phyloP scores from a whole-genome alignment of 35 echinoderm and acorn worm genomes.

The Holothuria glaberrima region DNA sequence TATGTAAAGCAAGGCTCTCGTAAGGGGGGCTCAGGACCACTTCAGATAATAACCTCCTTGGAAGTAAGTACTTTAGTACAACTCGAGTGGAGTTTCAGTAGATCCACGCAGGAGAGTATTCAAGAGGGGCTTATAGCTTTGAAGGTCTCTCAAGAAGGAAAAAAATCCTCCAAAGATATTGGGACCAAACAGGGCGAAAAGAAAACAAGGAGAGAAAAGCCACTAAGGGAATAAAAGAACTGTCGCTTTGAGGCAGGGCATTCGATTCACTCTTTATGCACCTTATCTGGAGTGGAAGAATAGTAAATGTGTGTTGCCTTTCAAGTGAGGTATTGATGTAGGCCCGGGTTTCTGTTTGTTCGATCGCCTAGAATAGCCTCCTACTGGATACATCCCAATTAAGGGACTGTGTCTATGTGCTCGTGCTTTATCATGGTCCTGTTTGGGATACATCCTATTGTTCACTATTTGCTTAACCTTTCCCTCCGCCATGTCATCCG shows the following conservation, averaged over 20 bases:
- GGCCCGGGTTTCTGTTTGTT: neutral
- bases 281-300: constrained; percentile 19
- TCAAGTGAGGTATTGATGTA: constrained; percentile 35
- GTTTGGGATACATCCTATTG: neutral
- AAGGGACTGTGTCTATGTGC: neutral
- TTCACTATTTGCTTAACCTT: constrained; percentile 20
- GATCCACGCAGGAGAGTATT: neutral
- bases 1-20: constrained; percentile 17
- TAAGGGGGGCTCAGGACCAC: neutral
- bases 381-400: constrained; percentile 32
- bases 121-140: constrained; percentile 30
- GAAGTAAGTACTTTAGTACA: neutral
- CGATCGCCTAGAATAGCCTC: neutral
- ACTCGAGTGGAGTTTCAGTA: too few relatives aligned
- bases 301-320: neutral
- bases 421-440: neutral
- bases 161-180: neutral
- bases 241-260: constrained; percentile 11
- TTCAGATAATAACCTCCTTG: constrained; percentile 8
- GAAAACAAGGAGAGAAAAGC: constrained; percentile 2
- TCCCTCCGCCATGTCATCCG: too few relatives aligned
- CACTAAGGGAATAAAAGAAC: neutral
- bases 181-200: neutral
- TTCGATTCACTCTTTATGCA: constrained; percentile 7
- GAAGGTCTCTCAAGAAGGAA: constrained; percentile 10